Conservation (phyloP, 2,888 invertebrate genomes). For the Dyspetes luteomarginatus region DNA sequence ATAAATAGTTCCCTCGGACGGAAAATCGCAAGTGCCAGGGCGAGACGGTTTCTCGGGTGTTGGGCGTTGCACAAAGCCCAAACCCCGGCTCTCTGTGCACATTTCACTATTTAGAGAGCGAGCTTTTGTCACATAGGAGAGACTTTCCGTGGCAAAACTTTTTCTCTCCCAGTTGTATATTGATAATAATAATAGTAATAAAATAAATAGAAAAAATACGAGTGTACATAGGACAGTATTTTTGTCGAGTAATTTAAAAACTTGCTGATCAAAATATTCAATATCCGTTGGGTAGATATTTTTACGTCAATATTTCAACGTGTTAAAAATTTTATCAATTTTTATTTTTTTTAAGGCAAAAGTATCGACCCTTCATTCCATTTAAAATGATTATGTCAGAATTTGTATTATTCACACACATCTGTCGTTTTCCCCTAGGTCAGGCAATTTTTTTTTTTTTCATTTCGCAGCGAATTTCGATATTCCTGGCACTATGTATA, state of each 20-base stretch:
- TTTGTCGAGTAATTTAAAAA: too few relatives aligned
- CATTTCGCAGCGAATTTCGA: constrained; percentile 50
- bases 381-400: constrained; percentile 19
- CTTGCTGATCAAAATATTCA: too few relatives aligned
- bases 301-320: too few relatives aligned
- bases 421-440: neutral
- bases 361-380: neutral
- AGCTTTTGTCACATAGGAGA: constrained; percentile 2
- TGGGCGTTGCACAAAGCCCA: constrained; percentile 25
- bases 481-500: constrained; percentile 29
- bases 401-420: constrained; percentile 28
- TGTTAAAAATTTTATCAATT: too few relatives aligned
- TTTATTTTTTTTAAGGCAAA: too few relatives aligned
- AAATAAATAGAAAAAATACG: too few relatives aligned
- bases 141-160: constrained; percentile 1
- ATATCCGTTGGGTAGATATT: too few relatives aligned
- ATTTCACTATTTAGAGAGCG: constrained; percentile 31
- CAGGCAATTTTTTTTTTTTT: constrained; percentile 8
- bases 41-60: constrained; percentile 27
- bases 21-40: constrained; percentile 50
- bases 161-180: neutral
- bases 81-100: neutral
- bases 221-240: too few relatives aligned
- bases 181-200: too few relatives aligned
- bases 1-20: constrained; percentile 43